Conservation (phyloP, 1,140 invertebrate species). For the Zophobas morio region DNA sequence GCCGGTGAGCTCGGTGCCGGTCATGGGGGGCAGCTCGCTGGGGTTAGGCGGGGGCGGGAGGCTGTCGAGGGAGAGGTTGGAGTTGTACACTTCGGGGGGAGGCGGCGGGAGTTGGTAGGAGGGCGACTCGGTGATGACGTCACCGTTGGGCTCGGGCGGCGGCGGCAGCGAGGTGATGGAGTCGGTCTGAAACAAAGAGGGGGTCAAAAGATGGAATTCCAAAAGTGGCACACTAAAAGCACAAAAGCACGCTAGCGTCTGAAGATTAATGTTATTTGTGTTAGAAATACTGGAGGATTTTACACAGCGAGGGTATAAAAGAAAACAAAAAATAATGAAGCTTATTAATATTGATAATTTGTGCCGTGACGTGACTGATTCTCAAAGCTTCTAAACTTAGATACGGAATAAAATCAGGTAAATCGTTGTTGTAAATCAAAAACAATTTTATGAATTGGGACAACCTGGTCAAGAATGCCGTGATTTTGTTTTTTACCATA, state of each 20-base stretch:
- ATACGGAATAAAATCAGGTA: too few species aligned
- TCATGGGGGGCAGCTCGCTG: constrained; percentile 73
- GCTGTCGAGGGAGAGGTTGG: constrained; percentile 82
- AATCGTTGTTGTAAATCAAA: too few species aligned
- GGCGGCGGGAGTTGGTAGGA: constrained; percentile 72
- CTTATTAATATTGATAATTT: too few species aligned
- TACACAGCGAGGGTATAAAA: too few species aligned
- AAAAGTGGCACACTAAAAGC: not conserved
- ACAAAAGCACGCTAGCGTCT: not conserved
- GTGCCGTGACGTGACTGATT: too few species aligned
- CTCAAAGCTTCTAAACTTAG: too few species aligned
- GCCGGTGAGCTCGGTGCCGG: constrained; percentile 75
- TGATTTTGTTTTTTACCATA: too few species aligned
- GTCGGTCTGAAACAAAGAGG: constrained; percentile 66
- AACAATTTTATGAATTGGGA: too few species aligned
- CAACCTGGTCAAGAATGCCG: too few species aligned
- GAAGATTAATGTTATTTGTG: not conserved
- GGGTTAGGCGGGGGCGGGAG: constrained; percentile 84
- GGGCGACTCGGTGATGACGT: constrained; percentile 60
- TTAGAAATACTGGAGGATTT: too few species aligned
- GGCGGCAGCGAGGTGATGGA: constrained; percentile 72
- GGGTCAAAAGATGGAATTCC: not conserved
- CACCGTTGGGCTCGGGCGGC: constrained; percentile 70
- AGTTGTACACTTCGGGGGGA: constrained; percentile 79
- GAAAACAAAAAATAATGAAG: too few species aligned